Evolutionary conservation across 1,140 invertebrate species (phyloP), one percentile per base, ranked within the genome.

Genomic region (Heliothis virescens): DNA sequence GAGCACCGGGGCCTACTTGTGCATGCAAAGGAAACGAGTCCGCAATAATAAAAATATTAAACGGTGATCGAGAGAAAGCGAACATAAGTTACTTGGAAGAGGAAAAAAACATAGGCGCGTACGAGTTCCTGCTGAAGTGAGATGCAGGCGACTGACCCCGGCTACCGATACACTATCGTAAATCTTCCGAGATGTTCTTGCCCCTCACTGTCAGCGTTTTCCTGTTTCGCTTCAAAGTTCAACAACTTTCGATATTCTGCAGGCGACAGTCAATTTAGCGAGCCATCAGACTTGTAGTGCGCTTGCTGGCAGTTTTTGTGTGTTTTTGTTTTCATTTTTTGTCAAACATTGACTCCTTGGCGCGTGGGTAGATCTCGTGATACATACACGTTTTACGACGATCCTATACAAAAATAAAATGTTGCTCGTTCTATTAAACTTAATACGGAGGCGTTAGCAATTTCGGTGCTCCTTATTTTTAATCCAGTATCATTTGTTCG

Each of bases 111-210:
- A 81, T 85, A 67, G 34, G 26, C 59, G 4, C 74, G 15, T 76
- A 55, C 72, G 53, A 63, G 48, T 67, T 65, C 74, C 67, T 74
- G 67, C 60, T 82, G 59, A 79, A 79, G 69, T 77, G 71, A 47
- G 79, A 10, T 65, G 77, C 71, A 69, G 86, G 83, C 74, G 79
- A 86, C 53, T 84, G 86, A 86, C 82, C 82, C 75, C 76, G 59
- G 83, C 82, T 82, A 84, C 84, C 74, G 84, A 83, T 82, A 80
- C 65, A 76, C 78, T 59, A 77, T 85, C 83, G 84, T 87, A 86
- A 89, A 89, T 87, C 87, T 82, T 69, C 15, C 48, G 76, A 78
- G 81, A 80, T 78, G 67, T 67, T 79, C 82, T 82, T 69, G 74
- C 82, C 82, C 76, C 71, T 73, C 75, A 48, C 82, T 82, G 75